Evolutionary conservation across 2,113 vertebrate genomes (phyloP), one percentile per base, ranked within the genome.

Genomic region (Rhinopomastus cyanomelas): DNA sequence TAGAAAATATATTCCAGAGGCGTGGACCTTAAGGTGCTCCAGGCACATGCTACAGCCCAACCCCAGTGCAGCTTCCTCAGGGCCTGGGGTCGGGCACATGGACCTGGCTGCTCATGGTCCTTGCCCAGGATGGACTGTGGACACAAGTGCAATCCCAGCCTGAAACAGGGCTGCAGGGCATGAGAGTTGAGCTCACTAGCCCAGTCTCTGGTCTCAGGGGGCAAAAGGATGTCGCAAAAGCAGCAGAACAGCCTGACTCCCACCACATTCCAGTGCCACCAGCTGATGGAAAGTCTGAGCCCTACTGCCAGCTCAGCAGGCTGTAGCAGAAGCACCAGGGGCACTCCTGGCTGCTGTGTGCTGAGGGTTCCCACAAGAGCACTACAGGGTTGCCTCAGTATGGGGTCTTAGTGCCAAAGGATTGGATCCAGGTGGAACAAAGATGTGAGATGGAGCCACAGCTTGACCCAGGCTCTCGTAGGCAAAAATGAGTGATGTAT

Each of bases 21-120:
- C 17, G 46, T 29, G 68, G 77, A 65, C 34, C 56, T 52, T 61
- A 34, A 52, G 55, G 29, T 30, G 20, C 26, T 88, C 32, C 1
- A 0, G 30, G 49, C 9, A 8, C 15, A 59, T 6, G 30, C 9
- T 65, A 39, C 23, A 37, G 15, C 13, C 39, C 4, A 3, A 42
- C 20, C 46, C 16, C 42, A 78, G 66, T 4, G 3, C 23, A 37
- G 30, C 32, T 9, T 75, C 39, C 42, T 4, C 17, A 56, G 21
- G 20, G 21, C 25, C 36, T 59, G 20, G 29, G 37, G 30, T 39
- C 4, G 16, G 30, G 34, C 13, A 32, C 0, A 0, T 20, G 44
- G 67, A 30, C 25, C 49, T n/a, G 49, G 29, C 34, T 39, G 32
- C 39, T 62, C 48, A 62, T 26, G 59, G n/a, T n/a, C 44, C 61